Conservation (phyloP, 2,888 invertebrate species). For the Lymantria monacha region DNA sequence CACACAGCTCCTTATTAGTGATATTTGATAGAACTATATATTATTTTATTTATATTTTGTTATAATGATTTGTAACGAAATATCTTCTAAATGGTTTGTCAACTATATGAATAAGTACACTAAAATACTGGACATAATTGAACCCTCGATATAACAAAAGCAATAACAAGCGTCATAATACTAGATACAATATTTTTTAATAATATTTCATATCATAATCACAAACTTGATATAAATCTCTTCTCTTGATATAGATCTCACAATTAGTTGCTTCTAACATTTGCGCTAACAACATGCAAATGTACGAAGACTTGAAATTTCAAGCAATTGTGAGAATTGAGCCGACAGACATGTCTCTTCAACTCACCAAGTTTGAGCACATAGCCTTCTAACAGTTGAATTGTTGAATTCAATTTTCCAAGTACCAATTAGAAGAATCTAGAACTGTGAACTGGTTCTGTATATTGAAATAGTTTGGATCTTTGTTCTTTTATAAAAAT, state of each 20-base stretch:
- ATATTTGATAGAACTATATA: no score
- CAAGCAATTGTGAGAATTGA: constrained; percentile 27
- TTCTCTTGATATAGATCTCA: no score
- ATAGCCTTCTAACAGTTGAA: constrained; percentile 16
- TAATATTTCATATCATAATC: background rate
- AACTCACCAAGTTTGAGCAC: constrained; percentile 19
- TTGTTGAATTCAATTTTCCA: constrained; percentile 27
- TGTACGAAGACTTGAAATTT: constrained; percentile 15
- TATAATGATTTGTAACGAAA: no score
- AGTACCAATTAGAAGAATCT: constrained; percentile 34
- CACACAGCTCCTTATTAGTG: no score
- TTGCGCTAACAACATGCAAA: constrained; percentile 30
- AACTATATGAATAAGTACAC: no score
- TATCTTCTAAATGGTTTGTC: no score
- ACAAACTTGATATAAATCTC: constrained; percentile 2
- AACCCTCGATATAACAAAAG: no score
- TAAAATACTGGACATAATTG: no score
- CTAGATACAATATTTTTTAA: no score
- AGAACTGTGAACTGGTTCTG: constrained; percentile 10
- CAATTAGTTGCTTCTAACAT: constrained; percentile 18
- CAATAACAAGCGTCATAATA: no score
- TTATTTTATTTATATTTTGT: no score
- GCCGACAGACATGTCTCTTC: constrained; percentile 16
- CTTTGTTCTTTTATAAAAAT: constrained; percentile 22
- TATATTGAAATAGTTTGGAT: constrained; percentile 32